Conservation (phyloP, 2,888 invertebrate genomes). For the Marasmarcha lunaedactyla region DNA sequence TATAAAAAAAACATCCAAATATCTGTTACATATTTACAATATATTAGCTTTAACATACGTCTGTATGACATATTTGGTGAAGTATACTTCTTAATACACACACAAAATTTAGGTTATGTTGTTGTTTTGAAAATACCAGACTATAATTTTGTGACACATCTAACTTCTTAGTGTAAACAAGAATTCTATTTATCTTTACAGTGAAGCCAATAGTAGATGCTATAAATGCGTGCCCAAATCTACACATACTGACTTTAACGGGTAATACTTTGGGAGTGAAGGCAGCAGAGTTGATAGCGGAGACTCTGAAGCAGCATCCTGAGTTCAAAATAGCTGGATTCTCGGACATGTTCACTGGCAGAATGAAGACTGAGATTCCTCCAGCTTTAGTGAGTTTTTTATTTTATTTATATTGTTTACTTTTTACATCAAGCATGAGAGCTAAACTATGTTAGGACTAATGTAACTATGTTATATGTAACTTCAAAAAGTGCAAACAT, state of each 20-base stretch:
- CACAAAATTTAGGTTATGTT: conserved; percentile 1
- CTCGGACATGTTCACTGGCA: conserved; percentile 97
- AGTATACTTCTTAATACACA: too few relatives aligned
- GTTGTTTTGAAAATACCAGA: not conserved
- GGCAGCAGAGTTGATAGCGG: conserved; percentile 87
- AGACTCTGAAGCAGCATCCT: conserved; percentile 81
- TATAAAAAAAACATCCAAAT: too few relatives aligned
- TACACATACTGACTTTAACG: conserved; percentile 83
- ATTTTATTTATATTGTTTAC: not conserved
- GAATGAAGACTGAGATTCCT: conserved; percentile 96
- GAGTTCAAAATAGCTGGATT: conserved; percentile 86
- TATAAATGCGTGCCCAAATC: conserved; percentile 75
- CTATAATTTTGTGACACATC: not conserved
- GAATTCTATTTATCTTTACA: conserved; percentile 29
- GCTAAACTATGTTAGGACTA: too few relatives aligned
- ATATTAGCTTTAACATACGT: too few relatives aligned
- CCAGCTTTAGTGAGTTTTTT: conserved; percentile 77
- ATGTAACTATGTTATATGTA: too few relatives aligned
- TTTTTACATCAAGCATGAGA: too few relatives aligned
- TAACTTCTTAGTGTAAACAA: not conserved
- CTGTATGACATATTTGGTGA: too few relatives aligned
- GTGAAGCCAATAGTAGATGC: conserved; percentile 81
- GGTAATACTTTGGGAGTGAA: conserved; percentile 94
- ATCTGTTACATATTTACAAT: too few relatives aligned
- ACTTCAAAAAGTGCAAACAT: too few relatives aligned